Conservation (phyloP, 2,797 vertebrate genomes). For the Coregonus ussuriensis region DNA sequence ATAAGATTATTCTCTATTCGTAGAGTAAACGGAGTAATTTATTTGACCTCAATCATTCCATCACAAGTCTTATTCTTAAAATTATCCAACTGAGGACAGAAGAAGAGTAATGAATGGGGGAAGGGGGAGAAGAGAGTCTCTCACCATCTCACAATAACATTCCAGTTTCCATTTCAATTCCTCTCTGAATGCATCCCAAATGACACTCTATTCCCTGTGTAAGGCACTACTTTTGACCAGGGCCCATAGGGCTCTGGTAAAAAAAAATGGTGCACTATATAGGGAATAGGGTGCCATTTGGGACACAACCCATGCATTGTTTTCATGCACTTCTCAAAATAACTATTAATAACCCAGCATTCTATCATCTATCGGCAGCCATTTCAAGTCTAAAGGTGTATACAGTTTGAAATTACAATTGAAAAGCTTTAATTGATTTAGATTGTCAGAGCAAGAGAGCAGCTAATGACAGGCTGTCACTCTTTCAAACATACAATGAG, state of each 20-base stretch:
- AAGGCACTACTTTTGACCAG: no score
- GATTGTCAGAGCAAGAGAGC: slow-evolving; percentile 18
- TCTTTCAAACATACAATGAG: slow-evolving; percentile 12
- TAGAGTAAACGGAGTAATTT: neutral
- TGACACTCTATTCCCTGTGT: no score
- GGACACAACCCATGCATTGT: neutral
- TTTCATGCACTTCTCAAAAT: neutral
- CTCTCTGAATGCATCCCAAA: neutral
- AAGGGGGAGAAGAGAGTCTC: neutral
- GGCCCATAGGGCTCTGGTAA: no score
- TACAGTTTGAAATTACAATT: slow-evolving; percentile 13
- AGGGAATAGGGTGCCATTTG: neutral
- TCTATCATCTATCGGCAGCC: neutral
- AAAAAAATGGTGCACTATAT: no score
- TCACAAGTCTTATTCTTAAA: neutral
- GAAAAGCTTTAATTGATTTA: slow-evolving; percentile 33
- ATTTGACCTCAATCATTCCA: neutral
- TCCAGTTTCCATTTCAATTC: neutral
- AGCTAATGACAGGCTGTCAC: slow-evolving; percentile 24
- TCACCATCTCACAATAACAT: neutral
- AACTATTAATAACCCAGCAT: no score
- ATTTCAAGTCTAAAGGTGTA: slow-evolving; percentile 3
- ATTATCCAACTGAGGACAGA: neutral
- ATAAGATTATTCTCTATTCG: neutral
- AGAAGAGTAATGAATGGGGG: neutral